A percentile compares a stretch with the other conserved stretches of the same genome.
phyloP scores from a whole-genome alignment of 2,888 invertebrate genomes.

The Apotomis turbidana region DNA sequence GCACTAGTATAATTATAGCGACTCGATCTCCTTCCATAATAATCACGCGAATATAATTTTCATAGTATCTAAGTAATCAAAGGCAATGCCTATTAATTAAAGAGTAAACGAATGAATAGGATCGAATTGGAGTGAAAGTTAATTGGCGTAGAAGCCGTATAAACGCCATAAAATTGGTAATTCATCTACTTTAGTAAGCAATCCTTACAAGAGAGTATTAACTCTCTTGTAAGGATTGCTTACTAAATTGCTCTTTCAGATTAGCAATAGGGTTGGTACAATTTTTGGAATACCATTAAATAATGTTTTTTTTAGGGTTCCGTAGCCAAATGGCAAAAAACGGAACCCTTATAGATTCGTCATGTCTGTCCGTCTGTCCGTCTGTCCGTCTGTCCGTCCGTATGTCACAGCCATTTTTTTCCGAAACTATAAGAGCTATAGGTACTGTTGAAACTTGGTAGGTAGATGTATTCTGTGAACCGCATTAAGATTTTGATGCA shows the following conservation, averaged over 20 bases:
- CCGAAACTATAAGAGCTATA: no score
- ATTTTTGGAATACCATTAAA: no score
- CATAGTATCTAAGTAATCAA: conserved; percentile 16
- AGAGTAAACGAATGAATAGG: conserved; percentile 27
- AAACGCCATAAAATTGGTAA: conserved; percentile 58
- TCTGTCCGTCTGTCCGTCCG: no score
- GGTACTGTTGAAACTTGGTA: no score
- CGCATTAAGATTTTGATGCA: no score
- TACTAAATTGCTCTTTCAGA: conserved; percentile 61
- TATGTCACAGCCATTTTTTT: no score
- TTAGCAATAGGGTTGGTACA: conserved; percentile 50
- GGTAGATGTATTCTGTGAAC: no score
- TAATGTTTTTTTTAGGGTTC: no score
- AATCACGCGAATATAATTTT: not conserved
- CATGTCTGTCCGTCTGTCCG: no score
- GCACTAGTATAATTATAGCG: conserved; percentile 22
- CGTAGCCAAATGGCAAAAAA: no score
- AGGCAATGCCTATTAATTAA: conserved; percentile 15
- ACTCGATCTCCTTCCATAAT: conserved; percentile 14
- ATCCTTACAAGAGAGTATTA: no score
- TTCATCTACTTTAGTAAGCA: conserved; percentile 61
- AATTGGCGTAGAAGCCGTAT: conserved; percentile 46
- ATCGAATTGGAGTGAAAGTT: conserved; percentile 36
- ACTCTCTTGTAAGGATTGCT: conserved; percentile 68
- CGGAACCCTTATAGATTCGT: no score